Evolutionary conservation across 2,888 invertebrate genomes (phyloP).

Genomic region (Heliconius charithonia): DNA sequence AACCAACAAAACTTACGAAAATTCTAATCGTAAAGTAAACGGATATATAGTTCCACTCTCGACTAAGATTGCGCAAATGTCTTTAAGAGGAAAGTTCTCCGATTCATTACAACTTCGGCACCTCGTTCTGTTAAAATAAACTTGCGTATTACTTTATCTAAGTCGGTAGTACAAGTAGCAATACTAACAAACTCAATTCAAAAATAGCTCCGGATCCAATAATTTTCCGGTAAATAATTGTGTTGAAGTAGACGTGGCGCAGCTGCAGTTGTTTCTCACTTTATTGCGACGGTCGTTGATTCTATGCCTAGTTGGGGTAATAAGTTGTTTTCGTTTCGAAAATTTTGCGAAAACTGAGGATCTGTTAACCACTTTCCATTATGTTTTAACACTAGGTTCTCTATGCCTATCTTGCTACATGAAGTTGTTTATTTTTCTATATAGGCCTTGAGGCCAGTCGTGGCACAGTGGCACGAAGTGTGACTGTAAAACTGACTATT

Average conservation of each 20-base stretch:
- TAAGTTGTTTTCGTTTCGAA: no score
- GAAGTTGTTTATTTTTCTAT: no score
- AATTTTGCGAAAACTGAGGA: no score
- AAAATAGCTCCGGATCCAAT: background rate
- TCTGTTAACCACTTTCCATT: no score
- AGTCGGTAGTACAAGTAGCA: slow-evolving; percentile 16
- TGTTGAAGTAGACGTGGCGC: background rate
- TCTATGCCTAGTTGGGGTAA: background rate
- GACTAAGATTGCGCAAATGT: slow-evolving; percentile 55
- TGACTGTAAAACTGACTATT: no score
- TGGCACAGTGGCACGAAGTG: no score
- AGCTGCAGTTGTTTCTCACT: background rate
- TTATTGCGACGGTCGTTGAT: no score
- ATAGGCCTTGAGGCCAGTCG: no score
- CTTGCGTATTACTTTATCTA: slow-evolving; percentile 45
- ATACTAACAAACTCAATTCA: slow-evolving; percentile 22
- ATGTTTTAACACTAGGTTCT: no score
- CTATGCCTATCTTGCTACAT: no score
- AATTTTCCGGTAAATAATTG: background rate
- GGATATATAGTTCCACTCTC: slow-evolving; percentile 37
- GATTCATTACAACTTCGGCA: slow-evolving; percentile 62
- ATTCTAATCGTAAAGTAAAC: slow-evolving; percentile 26
- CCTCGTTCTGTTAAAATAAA: slow-evolving; percentile 47
- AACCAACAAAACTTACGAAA: slow-evolving; percentile 6
- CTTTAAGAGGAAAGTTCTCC: slow-evolving; percentile 58